Conservation (phyloP, 64 coral and sea anemone species). For the Montipora sp. region DNA sequence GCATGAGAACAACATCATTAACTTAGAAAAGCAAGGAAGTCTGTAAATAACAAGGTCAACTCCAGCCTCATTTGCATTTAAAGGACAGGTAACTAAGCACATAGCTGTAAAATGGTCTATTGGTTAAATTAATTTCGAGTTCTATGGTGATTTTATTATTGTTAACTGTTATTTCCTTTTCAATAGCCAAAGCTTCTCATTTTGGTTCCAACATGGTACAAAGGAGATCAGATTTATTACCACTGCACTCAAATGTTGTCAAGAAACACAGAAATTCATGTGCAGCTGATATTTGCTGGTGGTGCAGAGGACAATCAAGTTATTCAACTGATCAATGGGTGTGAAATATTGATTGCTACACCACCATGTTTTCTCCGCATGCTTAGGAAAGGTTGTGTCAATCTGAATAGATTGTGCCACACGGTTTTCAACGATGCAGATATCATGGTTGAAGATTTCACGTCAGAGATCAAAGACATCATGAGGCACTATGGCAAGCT, state of each 20-base stretch:
- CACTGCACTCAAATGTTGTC: conserved; percentile 60
- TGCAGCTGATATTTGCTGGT: conserved; percentile 74
- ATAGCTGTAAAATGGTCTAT: too few relatives aligned
- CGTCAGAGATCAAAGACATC: conserved; percentile 80
- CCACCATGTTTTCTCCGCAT: conserved; percentile 85
- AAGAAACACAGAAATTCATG: conserved; percentile 45
- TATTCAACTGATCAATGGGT: conserved; percentile 86
- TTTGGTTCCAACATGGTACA: conserved; percentile 72
- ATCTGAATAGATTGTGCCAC: conserved; percentile 84
- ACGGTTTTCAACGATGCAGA: conserved; percentile 90
- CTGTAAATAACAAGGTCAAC: too few relatives aligned
- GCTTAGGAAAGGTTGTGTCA: conserved; percentile 72
- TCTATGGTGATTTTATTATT: too few relatives aligned
- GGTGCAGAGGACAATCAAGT: conserved; percentile 83
- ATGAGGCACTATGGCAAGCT: conserved; percentile 89
- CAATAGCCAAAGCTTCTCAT: conserved; percentile 83
- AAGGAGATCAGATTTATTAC: conserved; percentile 57
- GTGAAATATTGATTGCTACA: conserved; percentile 91
- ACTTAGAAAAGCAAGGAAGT: too few relatives aligned
- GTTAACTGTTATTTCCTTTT: neutral
- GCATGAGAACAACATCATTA: too few relatives aligned
- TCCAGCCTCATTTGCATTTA: too few relatives aligned
- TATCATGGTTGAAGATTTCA: conserved; percentile 87
- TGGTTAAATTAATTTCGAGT: too few relatives aligned
- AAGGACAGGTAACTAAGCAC: too few relatives aligned